A percentile compares a stretch with the other conserved stretches of the same genome.
Conservation (phyloP, 2,113 vertebrate species). For the Ceyx margarethae region DNA sequence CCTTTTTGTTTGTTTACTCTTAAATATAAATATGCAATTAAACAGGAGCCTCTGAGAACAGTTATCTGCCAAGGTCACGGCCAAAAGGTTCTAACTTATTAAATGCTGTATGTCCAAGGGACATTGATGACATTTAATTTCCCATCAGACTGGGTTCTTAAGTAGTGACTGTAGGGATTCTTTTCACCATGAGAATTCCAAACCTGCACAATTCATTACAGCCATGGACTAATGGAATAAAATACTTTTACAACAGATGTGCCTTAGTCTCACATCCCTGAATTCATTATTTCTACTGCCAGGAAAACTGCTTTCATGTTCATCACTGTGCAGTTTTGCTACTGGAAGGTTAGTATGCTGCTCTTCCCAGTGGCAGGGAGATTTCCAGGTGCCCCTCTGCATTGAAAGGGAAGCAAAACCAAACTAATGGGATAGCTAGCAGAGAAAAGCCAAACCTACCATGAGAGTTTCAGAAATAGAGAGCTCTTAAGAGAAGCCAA, state of each 20-base stretch:
- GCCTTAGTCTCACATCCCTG: background rate
- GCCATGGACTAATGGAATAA: background rate
- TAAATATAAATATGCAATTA: background rate
- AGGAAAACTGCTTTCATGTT: background rate
- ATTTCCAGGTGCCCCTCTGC: background rate
- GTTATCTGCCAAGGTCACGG: conserved; percentile 7
- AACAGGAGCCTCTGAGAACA: background rate
- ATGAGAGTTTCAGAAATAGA: background rate
- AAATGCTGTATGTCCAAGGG: background rate
- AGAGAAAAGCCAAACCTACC: background rate
- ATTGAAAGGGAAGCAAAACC: background rate
- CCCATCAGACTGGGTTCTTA: background rate
- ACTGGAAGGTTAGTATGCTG: background rate
- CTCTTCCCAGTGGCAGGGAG: background rate
- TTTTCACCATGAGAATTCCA: background rate
- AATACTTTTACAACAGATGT: background rate
- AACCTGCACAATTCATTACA: background rate
- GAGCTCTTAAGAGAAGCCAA: background rate
- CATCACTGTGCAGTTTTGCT: background rate
- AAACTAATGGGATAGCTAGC: background rate
- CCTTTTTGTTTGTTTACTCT: background rate
- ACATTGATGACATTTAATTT: background rate
- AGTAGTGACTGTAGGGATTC: background rate
- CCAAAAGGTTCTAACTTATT: background rate
- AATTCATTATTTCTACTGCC: background rate